phyloP scores from a whole-genome alignment of 2,113 vertebrate species.

The Rhagologus leucostigma region DNA sequence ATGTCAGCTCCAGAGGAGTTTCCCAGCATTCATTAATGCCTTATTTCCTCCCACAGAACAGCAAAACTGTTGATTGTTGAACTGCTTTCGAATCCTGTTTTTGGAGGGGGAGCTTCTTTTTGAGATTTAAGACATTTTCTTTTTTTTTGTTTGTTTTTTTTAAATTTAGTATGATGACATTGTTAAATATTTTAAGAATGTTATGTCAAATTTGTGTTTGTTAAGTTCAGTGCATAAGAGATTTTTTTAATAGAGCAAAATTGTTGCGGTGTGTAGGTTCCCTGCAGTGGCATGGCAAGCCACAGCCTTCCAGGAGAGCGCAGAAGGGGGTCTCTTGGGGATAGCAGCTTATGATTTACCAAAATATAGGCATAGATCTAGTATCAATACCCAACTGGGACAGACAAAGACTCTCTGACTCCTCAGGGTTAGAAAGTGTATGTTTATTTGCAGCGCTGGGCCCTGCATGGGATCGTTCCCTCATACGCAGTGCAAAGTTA shows the following conservation, averaged over 20 bases:
- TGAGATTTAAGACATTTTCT: background rate
- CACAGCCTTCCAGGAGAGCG: no score
- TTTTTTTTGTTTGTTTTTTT: background rate
- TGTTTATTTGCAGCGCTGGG: no score
- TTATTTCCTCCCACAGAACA: background rate
- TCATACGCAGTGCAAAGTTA: no score
- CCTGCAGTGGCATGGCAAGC: no score
- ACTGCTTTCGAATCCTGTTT: background rate
- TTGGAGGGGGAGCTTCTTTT: background rate
- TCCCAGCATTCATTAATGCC: background rate
- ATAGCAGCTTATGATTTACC: no score
- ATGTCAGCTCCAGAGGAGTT: background rate
- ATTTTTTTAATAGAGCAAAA: background rate
- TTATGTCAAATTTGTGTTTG: background rate
- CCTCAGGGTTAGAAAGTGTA: no score
- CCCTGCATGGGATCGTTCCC: no score
- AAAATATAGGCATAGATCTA: no score
- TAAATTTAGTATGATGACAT: background rate
- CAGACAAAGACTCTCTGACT: no score
- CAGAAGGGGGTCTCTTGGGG: no score
- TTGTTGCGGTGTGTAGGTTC: no score
- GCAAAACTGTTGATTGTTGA: background rate
- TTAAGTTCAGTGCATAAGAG: background rate
- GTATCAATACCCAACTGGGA: no score
- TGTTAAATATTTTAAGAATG: background rate